phyloP scores from a whole-genome alignment of 2,797 vertebrate species.

The Sphaeramia orbicularis region DNA sequence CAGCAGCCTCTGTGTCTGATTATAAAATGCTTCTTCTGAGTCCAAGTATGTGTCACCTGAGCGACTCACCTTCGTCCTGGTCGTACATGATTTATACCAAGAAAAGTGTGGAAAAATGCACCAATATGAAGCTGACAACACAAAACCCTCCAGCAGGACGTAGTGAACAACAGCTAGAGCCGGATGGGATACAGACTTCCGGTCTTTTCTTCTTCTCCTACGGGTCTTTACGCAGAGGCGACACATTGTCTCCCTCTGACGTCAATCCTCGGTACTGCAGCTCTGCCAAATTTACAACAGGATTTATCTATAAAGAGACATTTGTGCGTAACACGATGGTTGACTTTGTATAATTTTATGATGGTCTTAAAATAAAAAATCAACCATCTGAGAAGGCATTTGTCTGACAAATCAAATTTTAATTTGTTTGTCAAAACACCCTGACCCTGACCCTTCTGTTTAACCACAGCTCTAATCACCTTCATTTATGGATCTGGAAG shows the following conservation, averaged over 20 bases:
- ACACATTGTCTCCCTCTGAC: not conserved
- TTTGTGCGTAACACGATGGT: no score
- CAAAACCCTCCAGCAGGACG: not conserved
- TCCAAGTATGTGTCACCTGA: not conserved
- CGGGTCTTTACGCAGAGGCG: not conserved
- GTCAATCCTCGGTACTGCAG: not conserved
- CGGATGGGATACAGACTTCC: not conserved
- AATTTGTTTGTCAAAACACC: no score
- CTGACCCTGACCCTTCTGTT: no score
- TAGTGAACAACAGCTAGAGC: not conserved
- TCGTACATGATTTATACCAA: slow-evolving; percentile 79
- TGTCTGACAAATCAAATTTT: no score
- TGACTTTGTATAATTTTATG: no score
- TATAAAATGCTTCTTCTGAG: not conserved
- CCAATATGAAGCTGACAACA: not conserved
- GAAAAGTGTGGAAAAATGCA: not conserved
- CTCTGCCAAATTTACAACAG: no score
- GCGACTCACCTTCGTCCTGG: slow-evolving; percentile 84
- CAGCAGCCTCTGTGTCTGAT: no score
- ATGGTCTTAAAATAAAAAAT: no score
- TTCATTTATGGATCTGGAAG: no score
- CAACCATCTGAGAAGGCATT: no score
- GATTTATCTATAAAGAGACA: no score
- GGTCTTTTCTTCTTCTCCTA: not conserved
- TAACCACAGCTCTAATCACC: no score